These are phyloP conservation scores for Prochilodus magdalenae DNA, from an alignment of 2,113 vertebrate species.

Conservation along the genomic window DNA sequence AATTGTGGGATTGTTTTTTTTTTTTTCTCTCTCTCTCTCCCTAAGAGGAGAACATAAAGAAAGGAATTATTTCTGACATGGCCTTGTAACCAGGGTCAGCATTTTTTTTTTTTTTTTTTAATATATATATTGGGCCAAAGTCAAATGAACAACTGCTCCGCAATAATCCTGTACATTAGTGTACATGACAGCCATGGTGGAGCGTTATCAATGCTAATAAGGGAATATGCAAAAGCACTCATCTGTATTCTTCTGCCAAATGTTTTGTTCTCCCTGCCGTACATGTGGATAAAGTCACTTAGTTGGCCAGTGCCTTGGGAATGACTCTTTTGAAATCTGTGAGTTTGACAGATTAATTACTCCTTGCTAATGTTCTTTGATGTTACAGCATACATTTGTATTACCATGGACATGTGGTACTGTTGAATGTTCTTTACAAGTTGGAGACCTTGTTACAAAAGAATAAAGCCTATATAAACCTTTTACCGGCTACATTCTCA, in stretches of 20 bases:
- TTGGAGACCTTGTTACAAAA: conserved; percentile 47
- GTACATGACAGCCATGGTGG: conserved; percentile 24
- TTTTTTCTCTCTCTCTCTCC: no score
- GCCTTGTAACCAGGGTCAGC: conserved; percentile 45
- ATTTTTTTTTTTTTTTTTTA: conserved; percentile 27
- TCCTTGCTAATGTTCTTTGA: conserved; percentile 33
- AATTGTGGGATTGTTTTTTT: conserved; percentile 36
- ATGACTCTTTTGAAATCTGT: conserved; percentile 39
- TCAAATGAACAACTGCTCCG: conserved; percentile 35
- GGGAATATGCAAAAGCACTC: conserved; percentile 41
- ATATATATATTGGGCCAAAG: conserved; percentile 27
- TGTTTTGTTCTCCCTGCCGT: conserved; percentile 22
- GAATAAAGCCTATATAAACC: conserved; percentile 55
- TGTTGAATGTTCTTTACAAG: conserved; percentile 53
- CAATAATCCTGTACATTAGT: conserved; percentile 21
- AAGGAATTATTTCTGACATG: conserved; percentile 52
- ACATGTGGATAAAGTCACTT: not conserved
- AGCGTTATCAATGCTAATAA: conserved; percentile 17
- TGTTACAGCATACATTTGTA: conserved; percentile 42
- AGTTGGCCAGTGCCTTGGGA: conserved; percentile 52
- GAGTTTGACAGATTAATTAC: conserved; percentile 44
- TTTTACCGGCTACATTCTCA: conserved; percentile 8
- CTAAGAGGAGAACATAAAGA: conserved; percentile 41
- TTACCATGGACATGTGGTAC: conserved; percentile 43
- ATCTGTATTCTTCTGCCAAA: conserved; percentile 50